phyloP scores from a whole-genome alignment of 1,140 invertebrate genomes.

The Drosophila aff. region DNA sequence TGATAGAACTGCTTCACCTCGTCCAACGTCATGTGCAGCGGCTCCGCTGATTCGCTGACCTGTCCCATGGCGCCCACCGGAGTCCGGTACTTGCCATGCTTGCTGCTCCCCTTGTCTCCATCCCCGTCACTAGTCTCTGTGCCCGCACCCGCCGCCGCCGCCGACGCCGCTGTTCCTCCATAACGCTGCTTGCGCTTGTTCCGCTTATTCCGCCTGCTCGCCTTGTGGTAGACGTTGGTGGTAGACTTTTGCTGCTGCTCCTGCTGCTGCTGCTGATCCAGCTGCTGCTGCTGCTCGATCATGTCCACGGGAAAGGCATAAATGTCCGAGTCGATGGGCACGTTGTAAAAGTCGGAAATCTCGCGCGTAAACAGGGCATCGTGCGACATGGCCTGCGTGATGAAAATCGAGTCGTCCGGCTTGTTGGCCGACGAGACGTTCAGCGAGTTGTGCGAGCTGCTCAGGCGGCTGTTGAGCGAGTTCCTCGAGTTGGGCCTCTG shows the following conservation, averaged over 20 bases:
- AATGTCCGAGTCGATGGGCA: constrained; percentile 93
- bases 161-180: constrained; percentile 22
- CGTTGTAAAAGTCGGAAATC: constrained; percentile 93
- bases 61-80: constrained; percentile 32
- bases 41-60: constrained; percentile 86
- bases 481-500: constrained; percentile 90
- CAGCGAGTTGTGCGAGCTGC: constrained; percentile 92
- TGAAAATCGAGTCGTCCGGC: constrained; percentile 93
- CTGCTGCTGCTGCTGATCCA: constrained; percentile 16
- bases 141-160: constrained; percentile 28
- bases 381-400: constrained; percentile 93
- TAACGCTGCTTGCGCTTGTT: constrained; percentile 80
- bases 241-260: constrained; percentile 29
- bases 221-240: constrained; percentile 55
- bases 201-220: constrained; percentile 70
- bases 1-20: constrained; percentile 93
- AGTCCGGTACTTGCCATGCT: constrained; percentile 70
- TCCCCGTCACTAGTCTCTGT: constrained; percentile 67
- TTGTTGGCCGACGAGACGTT: constrained; percentile 89
- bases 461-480: constrained; percentile 90
- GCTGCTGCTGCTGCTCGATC: constrained; percentile 86
- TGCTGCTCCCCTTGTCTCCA: constrained; percentile 52
- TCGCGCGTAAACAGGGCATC: constrained; percentile 89
- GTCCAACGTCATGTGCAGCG: constrained; percentile 93
- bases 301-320: constrained; percentile 94